Evolutionary conservation across 2,113 vertebrate genomes (phyloP), one percentile per base, ranked within the genome.

Genomic region (Oreochromis niloticus): DNA sequence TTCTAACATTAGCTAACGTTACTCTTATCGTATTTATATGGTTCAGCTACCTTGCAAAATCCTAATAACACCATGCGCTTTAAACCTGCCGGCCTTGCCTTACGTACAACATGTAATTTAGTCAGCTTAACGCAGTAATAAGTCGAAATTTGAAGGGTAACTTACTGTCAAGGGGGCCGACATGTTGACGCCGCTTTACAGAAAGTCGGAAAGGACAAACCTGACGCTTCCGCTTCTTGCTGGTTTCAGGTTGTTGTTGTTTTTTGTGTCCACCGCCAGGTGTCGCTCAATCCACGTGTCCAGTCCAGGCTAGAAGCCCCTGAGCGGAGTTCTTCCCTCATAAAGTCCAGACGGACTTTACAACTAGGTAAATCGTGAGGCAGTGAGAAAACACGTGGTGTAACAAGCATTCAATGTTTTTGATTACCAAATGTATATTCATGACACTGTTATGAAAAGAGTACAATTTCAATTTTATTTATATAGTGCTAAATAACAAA

Each of bases 81-180:
- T 48, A 2, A 8, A 10, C 73, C 14, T 78, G 6, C 4, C 24
- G 43, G 27, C 4, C 9, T 27, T 32, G 24, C 24, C 24, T 50
- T 50, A 75, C 5, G 27, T 12, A 32, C 16, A 78, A 78, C 71
- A 52, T 50, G 2, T 32, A 78, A 78, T 50, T 50, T 7, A n/a
- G 27, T 32, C 46, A n/a, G 0, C 46, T 32, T 10, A 78, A 7
- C 27, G 14, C 1, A 5, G 24, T 6, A 14, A 16, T 34, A 4
- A 4, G 7, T 36, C 1, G 7, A 79, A 80, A 86, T 41, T 1
- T 55, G 59, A 90, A 94, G 90, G 89, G 85, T 82, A 81, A 87
- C 93, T 93, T 36, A 96, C 96, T 85, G 59, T 4, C 19, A 94
- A 36, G 83, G 71, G 5, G 1, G 89, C 85, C 4, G 95, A 92